These are phyloP conservation scores for Anhinga anhinga DNA, from an alignment of 2,113 vertebrate genomes.

Conservation along the genomic window DNA sequence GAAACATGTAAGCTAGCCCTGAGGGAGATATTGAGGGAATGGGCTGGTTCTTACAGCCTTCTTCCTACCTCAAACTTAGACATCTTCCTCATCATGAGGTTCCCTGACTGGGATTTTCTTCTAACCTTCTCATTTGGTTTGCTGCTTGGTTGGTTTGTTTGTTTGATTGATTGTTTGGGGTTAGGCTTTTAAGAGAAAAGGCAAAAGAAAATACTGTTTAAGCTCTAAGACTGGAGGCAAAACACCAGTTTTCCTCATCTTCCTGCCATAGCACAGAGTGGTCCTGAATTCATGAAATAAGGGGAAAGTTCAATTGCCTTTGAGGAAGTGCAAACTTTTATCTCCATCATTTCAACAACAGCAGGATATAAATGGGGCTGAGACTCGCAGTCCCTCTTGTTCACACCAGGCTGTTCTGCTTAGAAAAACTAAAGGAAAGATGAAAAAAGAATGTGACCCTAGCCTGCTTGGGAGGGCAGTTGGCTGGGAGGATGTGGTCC, in stretches of 20 bases:
- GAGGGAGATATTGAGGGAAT: neutral
- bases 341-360: neutral
- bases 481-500: neutral
- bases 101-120: neutral
- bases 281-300: neutral
- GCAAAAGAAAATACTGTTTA: neutral
- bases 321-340: neutral
- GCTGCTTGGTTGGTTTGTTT: fast-evolving
- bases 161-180: neutral
- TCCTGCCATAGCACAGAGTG: neutral
- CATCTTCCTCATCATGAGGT: neutral
- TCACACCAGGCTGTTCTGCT: neutral
- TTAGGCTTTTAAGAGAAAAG: neutral
- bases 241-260: neutral
- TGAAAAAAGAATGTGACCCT: neutral
- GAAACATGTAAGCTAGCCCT: neutral
- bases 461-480: neutral
- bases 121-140: neutral
- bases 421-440: neutral
- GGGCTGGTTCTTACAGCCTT: neutral
- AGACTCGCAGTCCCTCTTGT: neutral
- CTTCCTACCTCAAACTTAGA: neutral
- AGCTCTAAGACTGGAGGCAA: neutral
- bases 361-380: neutral
- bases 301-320: neutral